A percentile compares a stretch with the other conserved stretches of the same genome.
Evolutionary conservation across 2,797 vertebrate species (phyloP).

Genomic region (Aulostomus chinensis): DNA sequence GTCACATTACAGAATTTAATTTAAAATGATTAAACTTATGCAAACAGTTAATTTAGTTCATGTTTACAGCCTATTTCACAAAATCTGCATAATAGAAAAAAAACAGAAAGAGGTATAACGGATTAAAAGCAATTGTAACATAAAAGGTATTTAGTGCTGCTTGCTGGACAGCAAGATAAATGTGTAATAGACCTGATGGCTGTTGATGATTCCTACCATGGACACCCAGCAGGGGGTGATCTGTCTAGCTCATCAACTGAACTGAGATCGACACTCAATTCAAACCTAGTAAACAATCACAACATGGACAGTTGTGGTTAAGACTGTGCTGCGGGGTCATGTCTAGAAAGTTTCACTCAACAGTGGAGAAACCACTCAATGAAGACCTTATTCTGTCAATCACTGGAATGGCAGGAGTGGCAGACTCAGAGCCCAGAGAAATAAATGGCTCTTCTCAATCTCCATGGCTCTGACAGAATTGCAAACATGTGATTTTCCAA

Average conservation of each 20-base stretch:
- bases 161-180: constrained; percentile 39
- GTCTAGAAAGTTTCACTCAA: neutral
- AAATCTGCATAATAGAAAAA: neutral
- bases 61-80: neutral
- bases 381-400: neutral
- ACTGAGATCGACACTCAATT: neutral
- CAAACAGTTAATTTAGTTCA: too few species aligned
- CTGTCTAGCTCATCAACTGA: constrained; percentile 9
- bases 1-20: neutral
- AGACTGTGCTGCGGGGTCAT: neutral
- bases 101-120: neutral
- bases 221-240: constrained; percentile 61
- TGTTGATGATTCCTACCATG: neutral
- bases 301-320: neutral
- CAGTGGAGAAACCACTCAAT: neutral
- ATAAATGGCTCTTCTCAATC: too few species aligned
- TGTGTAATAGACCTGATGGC: constrained; percentile 10
- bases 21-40: too few species aligned
- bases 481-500: constrained; percentile 1
- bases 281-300: constrained; percentile 21
- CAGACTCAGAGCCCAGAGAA: neutral
- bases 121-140: constrained; percentile 33
- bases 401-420: neutral
- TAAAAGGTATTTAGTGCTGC: constrained; percentile 26
- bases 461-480: neutral